A percentile compares a stretch with the other conserved stretches of the same genome.
phyloP scores from a whole-genome alignment of 2,797 vertebrate species.

The Diplodus sargus region DNA sequence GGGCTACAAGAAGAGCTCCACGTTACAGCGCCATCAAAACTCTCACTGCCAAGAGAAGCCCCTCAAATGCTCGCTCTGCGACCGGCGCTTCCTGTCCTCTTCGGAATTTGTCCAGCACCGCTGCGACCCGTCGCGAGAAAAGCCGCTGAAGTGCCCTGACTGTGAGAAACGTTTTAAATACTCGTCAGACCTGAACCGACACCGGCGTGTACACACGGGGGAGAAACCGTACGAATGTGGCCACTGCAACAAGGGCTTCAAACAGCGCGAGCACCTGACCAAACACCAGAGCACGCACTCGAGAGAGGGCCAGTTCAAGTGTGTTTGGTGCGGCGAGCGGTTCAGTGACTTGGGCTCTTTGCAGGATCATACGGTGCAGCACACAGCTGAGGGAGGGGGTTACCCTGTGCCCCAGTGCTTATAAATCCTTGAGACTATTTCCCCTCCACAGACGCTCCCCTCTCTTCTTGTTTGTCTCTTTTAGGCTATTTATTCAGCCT shows the following conservation, averaged over 20 bases:
- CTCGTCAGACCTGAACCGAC: conserved; percentile 95
- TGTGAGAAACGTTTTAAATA: conserved; percentile 99
- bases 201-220: conserved; percentile 94
- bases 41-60: conserved; percentile 96
- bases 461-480: conserved; percentile 24
- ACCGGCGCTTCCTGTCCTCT: conserved; percentile 97
- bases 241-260: conserved; percentile 97
- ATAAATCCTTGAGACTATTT: conserved; percentile 70
- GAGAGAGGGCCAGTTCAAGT: conserved; percentile 97
- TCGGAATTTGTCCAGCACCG: conserved; percentile 98
- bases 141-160: conserved; percentile 96
- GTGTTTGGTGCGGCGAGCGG: conserved; percentile 97
- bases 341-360: conserved; percentile 94
- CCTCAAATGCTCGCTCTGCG: conserved; percentile 95
- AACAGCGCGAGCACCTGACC: conserved; percentile 96
- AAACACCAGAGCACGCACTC: conserved; percentile 97
- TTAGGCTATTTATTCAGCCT: conserved; percentile 29
- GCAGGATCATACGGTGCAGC: conserved; percentile 97
- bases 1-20: conserved; percentile 96
- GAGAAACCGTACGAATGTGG: conserved; percentile 98
- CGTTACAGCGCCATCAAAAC: conserved; percentile 96
- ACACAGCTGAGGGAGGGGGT: conserved; percentile 91
- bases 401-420: conserved; percentile 93
- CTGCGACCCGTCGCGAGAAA: conserved; percentile 95
- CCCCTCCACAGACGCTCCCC: conserved; percentile 16